Base-by-base conservation (phyloP, 2,888 invertebrate species). In the Pachydiplax longipennis region DNA sequence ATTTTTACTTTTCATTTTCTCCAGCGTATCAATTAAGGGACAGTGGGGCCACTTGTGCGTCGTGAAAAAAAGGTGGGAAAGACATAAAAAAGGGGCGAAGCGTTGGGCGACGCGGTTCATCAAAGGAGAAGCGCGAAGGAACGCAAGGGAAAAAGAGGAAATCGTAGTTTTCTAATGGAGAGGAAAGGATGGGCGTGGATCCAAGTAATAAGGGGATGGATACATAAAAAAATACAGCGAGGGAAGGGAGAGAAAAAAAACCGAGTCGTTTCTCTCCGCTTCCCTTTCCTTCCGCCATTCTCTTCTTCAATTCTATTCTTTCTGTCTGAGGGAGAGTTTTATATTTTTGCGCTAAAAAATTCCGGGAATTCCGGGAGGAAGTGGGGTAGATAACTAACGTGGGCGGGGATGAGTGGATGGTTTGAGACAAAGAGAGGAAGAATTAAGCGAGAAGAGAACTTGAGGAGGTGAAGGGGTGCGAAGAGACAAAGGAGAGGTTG, bases 201-300 rank as follows among this genome's bases (percentile, higher is more conserved):
- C 37, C n/a, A 37, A 87, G 87, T 87, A 87, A 87, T 87, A 87
- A 87, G 87, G 61, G 65, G 87, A 87, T 58, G 87, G 40, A 87
- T 87, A 37, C 37, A 65, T 61, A 87, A 87, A 87, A 65, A 87
- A 61, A n/a, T 83, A 37, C 37, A 65, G 37, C n/a, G 44, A 48
- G 8, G 31, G 83, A 44, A 58, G 53, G 87, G 61, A 35, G 37
- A 37, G n/a, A 37, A 61, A 65, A 61, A 87, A n/a, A 37, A 65
- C 37, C 10, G 35, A 87, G 87, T 35, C 61, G 87, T 87, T 83
- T 83, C 53, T 58, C 83, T 83, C 58, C 35, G 35, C 58, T 58
- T 61, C 35, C 58, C 25, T 48, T 48, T 22, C 25, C 31, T 53
- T 35, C 58, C 40, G 37, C 81, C 81, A 31, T 81, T 22, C 81